Conservation (phyloP, 2,113 vertebrate species). For the Uria aalge region DNA sequence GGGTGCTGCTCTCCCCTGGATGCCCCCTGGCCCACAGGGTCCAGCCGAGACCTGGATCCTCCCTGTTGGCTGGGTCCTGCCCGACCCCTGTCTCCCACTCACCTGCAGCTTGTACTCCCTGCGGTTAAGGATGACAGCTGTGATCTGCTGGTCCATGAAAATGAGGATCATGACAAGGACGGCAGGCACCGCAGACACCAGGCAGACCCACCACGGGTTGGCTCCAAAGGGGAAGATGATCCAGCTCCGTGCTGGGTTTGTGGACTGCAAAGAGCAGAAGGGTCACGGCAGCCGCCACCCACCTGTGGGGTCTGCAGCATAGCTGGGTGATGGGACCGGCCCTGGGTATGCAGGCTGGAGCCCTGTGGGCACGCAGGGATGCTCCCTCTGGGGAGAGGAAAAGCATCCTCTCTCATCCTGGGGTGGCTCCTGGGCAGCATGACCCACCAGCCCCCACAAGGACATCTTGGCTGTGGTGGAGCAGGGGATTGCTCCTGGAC, state of each 20-base stretch:
- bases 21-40: not conserved
- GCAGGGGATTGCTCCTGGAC: not conserved
- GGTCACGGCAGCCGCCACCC: not conserved
- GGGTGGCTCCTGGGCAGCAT: not conserved
- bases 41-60: not conserved
- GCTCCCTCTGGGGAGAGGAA: not conserved
- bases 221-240: conserved; percentile 72
- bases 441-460: not conserved
- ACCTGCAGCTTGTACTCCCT: conserved; percentile 77
- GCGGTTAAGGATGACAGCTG: conserved; percentile 81
- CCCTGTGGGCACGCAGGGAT: not conserved
- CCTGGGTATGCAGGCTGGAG: not conserved
- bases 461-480: not conserved
- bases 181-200: conserved; percentile 67
- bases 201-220: conserved; percentile 81
- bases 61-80: fast-evolving
- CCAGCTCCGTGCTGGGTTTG: conserved; percentile 71
- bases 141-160: conserved; percentile 86
- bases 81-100: not conserved
- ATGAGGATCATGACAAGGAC: conserved; percentile 80
- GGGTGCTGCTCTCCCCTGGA: not conserved
- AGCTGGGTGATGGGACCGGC: fast-evolving
- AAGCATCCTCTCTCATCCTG: not conserved
- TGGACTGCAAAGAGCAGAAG: conserved; percentile 50
- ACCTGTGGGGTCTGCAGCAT: not conserved